phyloP scores from a whole-genome alignment of 2,797 vertebrate genomes.

The Tenualosa thibaudeaui region DNA sequence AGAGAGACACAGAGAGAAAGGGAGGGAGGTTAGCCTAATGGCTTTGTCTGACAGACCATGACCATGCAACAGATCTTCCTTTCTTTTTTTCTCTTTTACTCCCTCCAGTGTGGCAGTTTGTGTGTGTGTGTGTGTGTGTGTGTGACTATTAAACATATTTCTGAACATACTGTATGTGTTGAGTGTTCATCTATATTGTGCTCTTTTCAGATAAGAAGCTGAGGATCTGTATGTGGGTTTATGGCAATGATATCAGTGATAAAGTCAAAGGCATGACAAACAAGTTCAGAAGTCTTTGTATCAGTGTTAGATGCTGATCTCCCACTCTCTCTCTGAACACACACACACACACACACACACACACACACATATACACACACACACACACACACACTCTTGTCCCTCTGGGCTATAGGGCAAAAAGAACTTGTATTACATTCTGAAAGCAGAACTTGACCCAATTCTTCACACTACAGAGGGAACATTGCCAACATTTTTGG shows the following conservation, averaged over 20 bases:
- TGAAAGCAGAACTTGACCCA: not conserved
- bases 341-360: too few species aligned
- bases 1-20: not conserved
- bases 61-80: constrained; percentile 2
- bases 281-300: not conserved
- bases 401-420: not conserved
- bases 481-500: not conserved
- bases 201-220: not conserved
- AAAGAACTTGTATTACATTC: not conserved
- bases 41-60: constrained; percentile 1
- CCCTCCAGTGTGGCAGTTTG: not conserved
- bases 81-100: not conserved
- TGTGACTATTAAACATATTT: not conserved
- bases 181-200: not conserved
- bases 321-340: not conserved
- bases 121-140: not conserved
- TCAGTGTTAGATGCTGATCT: too few species aligned
- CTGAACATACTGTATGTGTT: not conserved
- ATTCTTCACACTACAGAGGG: not conserved
- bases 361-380: not conserved
- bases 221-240: not conserved
- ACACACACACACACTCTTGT: not conserved
- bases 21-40: not conserved
- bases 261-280: too few species aligned
- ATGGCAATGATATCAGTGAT: not conserved